phyloP scores from a whole-genome alignment of 2,888 invertebrate genomes.

The Eupithecia subumbrata region DNA sequence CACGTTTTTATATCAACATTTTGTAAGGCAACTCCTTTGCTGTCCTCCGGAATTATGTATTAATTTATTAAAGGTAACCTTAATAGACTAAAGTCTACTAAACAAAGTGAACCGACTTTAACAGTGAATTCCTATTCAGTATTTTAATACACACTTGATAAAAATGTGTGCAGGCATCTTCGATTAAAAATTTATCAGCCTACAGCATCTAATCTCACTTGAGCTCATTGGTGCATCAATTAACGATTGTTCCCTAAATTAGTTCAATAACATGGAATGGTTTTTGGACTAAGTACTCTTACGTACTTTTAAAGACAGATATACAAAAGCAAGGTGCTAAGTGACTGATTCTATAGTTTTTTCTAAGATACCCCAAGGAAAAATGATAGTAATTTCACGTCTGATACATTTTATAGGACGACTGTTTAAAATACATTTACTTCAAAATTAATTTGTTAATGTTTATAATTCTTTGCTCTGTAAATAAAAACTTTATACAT shows the following conservation, averaged over 20 bases:
- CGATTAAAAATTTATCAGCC: slow-evolving; percentile 52
- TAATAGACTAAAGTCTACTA: background rate
- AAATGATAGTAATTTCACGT: background rate
- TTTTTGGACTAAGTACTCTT: slow-evolving; percentile 18
- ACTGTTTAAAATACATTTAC: background rate
- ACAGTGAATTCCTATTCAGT: background rate
- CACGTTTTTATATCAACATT: background rate
- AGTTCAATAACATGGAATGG: slow-evolving; percentile 42
- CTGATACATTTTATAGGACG: background rate
- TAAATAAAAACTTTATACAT: slow-evolving; percentile 9
- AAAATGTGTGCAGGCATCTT: slow-evolving; percentile 12
- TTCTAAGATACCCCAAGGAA: background rate
- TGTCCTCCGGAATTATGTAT: background rate
- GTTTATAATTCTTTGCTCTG: background rate
- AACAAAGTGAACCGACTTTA: background rate
- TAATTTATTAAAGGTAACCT: background rate
- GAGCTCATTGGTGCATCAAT: slow-evolving; percentile 64
- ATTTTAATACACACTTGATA: background rate
- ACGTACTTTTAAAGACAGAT: background rate
- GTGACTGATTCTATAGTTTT: background rate
- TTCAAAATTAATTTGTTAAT: background rate
- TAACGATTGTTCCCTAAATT: slow-evolving; percentile 66
- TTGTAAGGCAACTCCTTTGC: background rate
- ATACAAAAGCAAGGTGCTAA: background rate
- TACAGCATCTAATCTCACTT: slow-evolving; percentile 66